Evolutionary conservation across 1,140 invertebrate genomes (phyloP).

Genomic region (Lepidotrigona ventralis): DNA sequence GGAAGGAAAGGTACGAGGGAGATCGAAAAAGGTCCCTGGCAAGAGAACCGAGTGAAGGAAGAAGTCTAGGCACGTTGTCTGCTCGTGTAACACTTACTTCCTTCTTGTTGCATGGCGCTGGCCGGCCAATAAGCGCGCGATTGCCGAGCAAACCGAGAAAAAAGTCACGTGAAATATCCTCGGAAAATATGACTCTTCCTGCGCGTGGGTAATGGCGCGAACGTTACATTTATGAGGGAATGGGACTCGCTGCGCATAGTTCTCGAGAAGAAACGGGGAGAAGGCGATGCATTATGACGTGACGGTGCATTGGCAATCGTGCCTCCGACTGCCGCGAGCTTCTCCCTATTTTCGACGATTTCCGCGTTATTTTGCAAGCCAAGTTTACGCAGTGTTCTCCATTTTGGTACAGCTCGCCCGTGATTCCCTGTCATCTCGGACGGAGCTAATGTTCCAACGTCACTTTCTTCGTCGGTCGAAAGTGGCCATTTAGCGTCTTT

Average conservation of each 20-base stretch:
- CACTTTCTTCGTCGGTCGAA: constrained; percentile 40
- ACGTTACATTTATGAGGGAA: constrained; percentile 26
- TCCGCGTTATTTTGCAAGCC: constrained; percentile 48
- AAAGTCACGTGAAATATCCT: constrained; percentile 19
- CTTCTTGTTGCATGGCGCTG: background rate
- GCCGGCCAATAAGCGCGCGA: background rate
- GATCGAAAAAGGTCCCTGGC: background rate
- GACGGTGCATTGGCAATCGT: constrained; percentile 9
- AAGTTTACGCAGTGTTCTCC: constrained; percentile 44
- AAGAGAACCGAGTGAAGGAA: background rate
- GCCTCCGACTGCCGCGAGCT: constrained; percentile 35
- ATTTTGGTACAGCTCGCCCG: background rate
- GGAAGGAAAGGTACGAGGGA: constrained; percentile 11
- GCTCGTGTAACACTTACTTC: constrained; percentile 34
- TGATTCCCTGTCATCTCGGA: constrained; percentile 1
- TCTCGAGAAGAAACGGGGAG: background rate
- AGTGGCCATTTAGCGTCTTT: constrained; percentile 53
- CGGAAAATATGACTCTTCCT: constrained; percentile 26
- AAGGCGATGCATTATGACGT: constrained; percentile 23
- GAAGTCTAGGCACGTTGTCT: background rate
- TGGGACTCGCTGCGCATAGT: background rate
- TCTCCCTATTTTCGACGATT: constrained; percentile 33
- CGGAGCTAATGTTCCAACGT: constrained; percentile 4
- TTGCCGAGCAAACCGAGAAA: background rate
- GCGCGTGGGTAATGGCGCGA: constrained; percentile 2